These are phyloP conservation scores for Gambusia yucatana DNA, from an alignment of 2,797 vertebrate genomes.

Conservation along the genomic window DNA sequence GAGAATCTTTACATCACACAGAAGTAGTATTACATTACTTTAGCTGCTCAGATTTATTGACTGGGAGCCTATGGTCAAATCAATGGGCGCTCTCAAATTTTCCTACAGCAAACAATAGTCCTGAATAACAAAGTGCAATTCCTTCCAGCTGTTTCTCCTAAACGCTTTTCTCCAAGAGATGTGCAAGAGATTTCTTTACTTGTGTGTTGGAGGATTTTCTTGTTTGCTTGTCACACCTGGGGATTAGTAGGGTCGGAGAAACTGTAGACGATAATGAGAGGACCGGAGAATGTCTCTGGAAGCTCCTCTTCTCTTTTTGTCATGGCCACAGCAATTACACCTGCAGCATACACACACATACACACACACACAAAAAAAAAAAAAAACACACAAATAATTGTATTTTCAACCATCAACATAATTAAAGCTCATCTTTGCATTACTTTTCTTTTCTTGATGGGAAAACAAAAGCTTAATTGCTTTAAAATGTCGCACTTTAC, in stretches of 20 bases:
- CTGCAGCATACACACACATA: constrained; percentile 67
- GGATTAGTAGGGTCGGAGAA: constrained; percentile 85
- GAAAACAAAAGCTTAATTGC: background rate
- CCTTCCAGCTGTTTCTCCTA: constrained; percentile 17
- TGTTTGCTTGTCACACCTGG: constrained; percentile 80
- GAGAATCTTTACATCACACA: constrained; percentile 25
- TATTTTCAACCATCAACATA: background rate
- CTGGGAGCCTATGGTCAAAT: constrained; percentile 47
- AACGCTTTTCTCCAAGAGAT: constrained; percentile 32
- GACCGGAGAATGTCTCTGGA: constrained; percentile 67
- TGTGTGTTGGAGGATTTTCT: background rate
- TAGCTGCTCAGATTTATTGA: constrained; percentile 57
- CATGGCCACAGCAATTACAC: constrained; percentile 87
- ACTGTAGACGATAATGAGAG: constrained; percentile 88
- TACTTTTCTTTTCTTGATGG: background rate
- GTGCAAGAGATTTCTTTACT: constrained; percentile 4
- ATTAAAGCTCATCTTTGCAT: constrained; percentile 1
- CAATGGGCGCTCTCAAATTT: constrained; percentile 58
- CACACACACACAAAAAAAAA: no score
- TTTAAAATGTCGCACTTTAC: constrained; percentile 65
- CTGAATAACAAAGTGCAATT: constrained; percentile 34
- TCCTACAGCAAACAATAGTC: constrained; percentile 31
- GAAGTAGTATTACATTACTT: constrained; percentile 61
- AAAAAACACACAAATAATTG: background rate
- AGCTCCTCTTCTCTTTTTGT: constrained; percentile 74